These are phyloP conservation scores for Ariopsis seemanni DNA, from an alignment of 2,113 vertebrate species.

Conservation along the genomic window DNA sequence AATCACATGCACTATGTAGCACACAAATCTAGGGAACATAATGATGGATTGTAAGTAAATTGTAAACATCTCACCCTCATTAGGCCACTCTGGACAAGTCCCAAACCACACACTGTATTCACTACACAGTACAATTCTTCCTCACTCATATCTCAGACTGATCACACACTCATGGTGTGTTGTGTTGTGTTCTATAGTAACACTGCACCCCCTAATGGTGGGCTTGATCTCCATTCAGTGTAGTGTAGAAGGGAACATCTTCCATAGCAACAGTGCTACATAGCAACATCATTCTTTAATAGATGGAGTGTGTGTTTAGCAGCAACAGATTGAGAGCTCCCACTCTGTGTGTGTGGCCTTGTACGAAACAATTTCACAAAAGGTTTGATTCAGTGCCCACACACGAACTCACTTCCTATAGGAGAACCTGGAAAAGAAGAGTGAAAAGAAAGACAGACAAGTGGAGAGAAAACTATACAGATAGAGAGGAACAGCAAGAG, in stretches of 20 bases:
- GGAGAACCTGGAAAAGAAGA: neutral
- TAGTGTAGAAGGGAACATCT: conserved; percentile 53
- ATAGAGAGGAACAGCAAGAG: neutral
- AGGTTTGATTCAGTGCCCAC: neutral
- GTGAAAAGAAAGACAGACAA: neutral
- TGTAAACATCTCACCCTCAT: neutral
- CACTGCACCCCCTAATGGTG: conserved; percentile 70
- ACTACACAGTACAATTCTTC: neutral
- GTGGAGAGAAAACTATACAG: neutral
- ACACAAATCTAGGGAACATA: neutral
- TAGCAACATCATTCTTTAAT: conserved; percentile 75
- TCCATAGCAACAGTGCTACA: conserved; percentile 78
- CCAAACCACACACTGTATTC: neutral
- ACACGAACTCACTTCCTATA: conserved; percentile 1
- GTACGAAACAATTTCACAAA: conserved; percentile 14
- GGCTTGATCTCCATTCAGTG: conserved; percentile 54
- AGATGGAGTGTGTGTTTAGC: conserved; percentile 41
- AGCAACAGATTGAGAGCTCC: conserved; percentile 23
- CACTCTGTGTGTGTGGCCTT: conserved; percentile 29
- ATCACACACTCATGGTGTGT: neutral
- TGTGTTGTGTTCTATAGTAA: neutral
- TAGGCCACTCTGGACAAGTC: neutral
- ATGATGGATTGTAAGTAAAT: neutral
- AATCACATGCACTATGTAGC: neutral
- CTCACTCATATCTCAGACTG: neutral